These are phyloP conservation scores for Pachymerium ferrugineum DNA, from an alignment of 2,888 invertebrate genomes.

Conservation along the genomic window DNA sequence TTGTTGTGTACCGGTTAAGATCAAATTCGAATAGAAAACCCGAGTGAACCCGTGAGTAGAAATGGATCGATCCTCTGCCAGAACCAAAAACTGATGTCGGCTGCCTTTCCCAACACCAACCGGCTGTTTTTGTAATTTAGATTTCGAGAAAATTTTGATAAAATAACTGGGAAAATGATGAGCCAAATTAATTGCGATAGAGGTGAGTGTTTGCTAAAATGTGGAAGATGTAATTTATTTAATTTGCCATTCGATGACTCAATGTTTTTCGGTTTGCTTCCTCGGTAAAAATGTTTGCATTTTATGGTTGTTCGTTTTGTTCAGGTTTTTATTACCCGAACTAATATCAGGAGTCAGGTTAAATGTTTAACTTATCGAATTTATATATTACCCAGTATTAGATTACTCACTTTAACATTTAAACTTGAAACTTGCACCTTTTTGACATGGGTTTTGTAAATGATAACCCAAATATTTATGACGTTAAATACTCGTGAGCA, in stretches of 20 bases:
- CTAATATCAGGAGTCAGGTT: too few species aligned
- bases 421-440: too few species aligned
- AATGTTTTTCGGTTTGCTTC: background rate
- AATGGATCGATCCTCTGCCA: background rate
- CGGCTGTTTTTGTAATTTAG: conserved; percentile 7
- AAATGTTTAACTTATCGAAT: too few species aligned
- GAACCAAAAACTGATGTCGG: conserved; percentile 2
- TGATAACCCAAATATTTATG: too few species aligned
- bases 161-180: background rate
- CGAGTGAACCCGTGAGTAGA: background rate
- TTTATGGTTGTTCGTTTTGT: background rate
- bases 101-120: conserved; percentile 2
- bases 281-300: background rate
- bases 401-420: too few species aligned
- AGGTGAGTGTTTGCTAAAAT: background rate
- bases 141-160: background rate
- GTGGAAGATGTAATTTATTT: background rate
- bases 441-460: too few species aligned
- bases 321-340: background rate
- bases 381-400: too few species aligned
- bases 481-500: too few species aligned
- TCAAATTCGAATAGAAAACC: background rate
- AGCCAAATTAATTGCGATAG: background rate
- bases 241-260: background rate
- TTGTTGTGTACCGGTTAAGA: background rate